A percentile compares a stretch with the other conserved stretches of the same genome.
Evolutionary conservation across 2,113 vertebrate genomes (phyloP).

Genomic region (Columbina picui): DNA sequence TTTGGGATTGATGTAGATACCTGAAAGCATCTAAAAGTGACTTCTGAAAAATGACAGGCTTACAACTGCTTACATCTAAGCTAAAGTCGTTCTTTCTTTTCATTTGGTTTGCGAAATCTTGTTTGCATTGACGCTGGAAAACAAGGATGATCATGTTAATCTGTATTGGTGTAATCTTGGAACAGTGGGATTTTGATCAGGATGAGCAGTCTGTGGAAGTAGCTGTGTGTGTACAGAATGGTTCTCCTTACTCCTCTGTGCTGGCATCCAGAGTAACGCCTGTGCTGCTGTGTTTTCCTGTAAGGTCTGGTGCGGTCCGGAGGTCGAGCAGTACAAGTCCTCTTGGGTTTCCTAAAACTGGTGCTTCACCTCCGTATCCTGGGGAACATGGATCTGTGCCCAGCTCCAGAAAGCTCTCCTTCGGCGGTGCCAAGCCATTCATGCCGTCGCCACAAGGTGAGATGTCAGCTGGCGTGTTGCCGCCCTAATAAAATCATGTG

Average conservation of each 20-base stretch:
- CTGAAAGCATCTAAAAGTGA: background rate
- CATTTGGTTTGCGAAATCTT: background rate
- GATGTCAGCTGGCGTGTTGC: background rate
- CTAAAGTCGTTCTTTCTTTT: background rate
- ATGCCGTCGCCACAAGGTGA: constrained; percentile 86
- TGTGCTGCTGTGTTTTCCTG: background rate
- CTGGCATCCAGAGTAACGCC: background rate
- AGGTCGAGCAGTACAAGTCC: constrained; percentile 79
- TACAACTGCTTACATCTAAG: background rate
- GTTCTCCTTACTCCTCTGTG: background rate
- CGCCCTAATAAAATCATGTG: background rate
- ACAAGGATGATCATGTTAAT: background rate
- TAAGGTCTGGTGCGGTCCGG: constrained; percentile 77
- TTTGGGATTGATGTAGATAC: background rate
- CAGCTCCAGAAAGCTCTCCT: constrained; percentile 79
- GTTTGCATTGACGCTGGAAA: background rate
- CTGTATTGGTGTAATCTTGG: background rate
- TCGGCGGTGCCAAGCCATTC: constrained; percentile 82
- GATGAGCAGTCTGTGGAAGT: background rate
- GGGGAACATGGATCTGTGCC: constrained; percentile 69
- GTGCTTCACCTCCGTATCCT: constrained; percentile 81
- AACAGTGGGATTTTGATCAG: background rate
- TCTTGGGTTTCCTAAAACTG: constrained; percentile 74
- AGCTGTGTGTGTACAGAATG: background rate
- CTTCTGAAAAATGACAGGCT: background rate